Evolutionary conservation across 1,140 invertebrate genomes (phyloP).

Genomic region (Procambarus virginalis): DNA sequence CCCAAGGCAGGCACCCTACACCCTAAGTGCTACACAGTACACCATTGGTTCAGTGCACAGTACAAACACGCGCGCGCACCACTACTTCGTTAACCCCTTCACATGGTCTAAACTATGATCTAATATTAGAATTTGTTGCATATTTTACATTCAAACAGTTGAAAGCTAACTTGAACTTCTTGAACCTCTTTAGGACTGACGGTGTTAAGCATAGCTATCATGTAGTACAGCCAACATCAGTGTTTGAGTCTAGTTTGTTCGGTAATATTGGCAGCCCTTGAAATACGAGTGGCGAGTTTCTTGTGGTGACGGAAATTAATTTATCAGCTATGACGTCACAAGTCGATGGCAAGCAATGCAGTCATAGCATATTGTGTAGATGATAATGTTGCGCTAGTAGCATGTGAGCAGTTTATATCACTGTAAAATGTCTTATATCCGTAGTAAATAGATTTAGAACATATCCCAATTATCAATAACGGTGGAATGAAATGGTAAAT

Average conservation of each 20-base stretch:
- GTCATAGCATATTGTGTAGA: background rate
- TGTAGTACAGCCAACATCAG: background rate
- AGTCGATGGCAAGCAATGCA: constrained; percentile 39
- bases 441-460: background rate
- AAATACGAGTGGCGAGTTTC: constrained; percentile 48
- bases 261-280: constrained; percentile 50
- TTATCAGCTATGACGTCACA: constrained; percentile 54
- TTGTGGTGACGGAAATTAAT: constrained; percentile 59
- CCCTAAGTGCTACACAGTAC: no score
- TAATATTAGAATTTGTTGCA: no score
- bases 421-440: background rate
- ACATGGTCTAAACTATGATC: no score
- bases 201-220: background rate
- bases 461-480: background rate
- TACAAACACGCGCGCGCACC: no score
- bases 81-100: no score
- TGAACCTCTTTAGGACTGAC: background rate
- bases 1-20: no score
- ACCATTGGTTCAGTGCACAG: no score
- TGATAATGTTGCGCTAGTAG: no score
- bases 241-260: background rate
- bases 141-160: no score
- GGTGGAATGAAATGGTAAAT: background rate
- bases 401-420: background rate
- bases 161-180: background rate